These are phyloP conservation scores for Ptyas mucosa DNA, from an alignment of 2,113 vertebrate species.

Conservation along the genomic window DNA sequence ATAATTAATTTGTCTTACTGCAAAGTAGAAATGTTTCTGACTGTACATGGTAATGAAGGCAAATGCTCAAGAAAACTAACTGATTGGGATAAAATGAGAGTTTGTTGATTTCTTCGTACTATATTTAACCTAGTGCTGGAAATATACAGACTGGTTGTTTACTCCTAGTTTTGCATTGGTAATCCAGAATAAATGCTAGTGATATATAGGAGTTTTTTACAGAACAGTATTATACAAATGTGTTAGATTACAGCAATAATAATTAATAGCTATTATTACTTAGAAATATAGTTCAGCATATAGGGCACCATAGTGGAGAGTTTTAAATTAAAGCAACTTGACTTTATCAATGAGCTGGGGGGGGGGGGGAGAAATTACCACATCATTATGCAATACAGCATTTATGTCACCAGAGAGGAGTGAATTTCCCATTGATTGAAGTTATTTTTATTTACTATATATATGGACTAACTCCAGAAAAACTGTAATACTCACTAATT, in stretches of 20 bases:
- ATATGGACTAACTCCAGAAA: conserved; percentile 98
- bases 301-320: neutral
- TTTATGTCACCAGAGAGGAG: conserved; percentile 66
- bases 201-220: conserved; percentile 16
- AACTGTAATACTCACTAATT: conserved; percentile 94
- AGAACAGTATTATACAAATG: neutral
- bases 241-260: neutral
- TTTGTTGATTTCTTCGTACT: neutral
- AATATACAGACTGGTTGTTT: conserved; percentile 35
- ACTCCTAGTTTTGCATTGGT: neutral
- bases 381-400: conserved; percentile 44
- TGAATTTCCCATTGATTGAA: conserved; percentile 76
- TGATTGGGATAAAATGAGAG: conserved; percentile 5
- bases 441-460: conserved; percentile 79
- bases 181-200: conserved; percentile 25
- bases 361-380: conserved; percentile 48
- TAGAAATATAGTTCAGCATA: neutral
- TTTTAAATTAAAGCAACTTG: conserved; percentile 32
- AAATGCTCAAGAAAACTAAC: conserved; percentile 21
- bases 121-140: conserved; percentile 18
- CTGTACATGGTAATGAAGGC: neutral
- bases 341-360: conserved; percentile 51
- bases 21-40: conserved; percentile 38
- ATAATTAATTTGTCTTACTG: conserved; percentile 22
- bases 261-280: neutral